Base-by-base conservation (phyloP, 2,113 vertebrate genomes). In the Pipra filicauda region DNA sequence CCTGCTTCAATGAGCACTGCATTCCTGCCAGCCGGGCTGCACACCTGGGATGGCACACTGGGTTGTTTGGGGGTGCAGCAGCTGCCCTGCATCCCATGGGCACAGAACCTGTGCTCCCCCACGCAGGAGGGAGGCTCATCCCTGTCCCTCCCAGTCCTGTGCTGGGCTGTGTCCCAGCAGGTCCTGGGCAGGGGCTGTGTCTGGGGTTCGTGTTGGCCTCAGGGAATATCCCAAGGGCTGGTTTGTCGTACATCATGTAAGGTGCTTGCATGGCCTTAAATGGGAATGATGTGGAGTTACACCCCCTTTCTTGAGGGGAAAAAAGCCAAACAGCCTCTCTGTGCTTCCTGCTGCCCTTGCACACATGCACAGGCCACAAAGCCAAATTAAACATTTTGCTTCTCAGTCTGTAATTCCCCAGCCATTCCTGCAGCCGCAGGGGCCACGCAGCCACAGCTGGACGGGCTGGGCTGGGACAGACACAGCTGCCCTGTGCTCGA, bases 181-280 rank as follows among this genome's bases (percentile, higher is more conserved):
- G 4, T 4, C 0, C 46, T 26, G 28, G 30, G 0, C 18, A 20
- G 49, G 49, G 49, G 6, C n/a, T 33, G 26, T 3, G 2, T 0
- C 27, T 57, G 23, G 11, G 27, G 43, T 21, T 12, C 22, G 43
- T 16, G 16, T 57, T 66, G 55, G 48, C 52, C 21, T 58, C 33
- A 3, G 3, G 18, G 49, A 75, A 18, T 7, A 12, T 41, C 26
- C 26, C 28, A 7, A 39, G 58, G 66, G n/a, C 39, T 3, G 1
- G 6, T 37, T 49, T 13, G 11, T 24, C 16, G 26, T 14, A 6
- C 16, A 7, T n/a, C 10, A 4, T 4, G 2, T 30, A 46, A 81
- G 62, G 73, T 69, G 24, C 33, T 46, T 65, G 22, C 18, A 1
- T n/a, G 27, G 43, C 85, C 75, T 43, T 19, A 14, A 35, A 19